These are phyloP conservation scores for Luperina testacea DNA, from an alignment of 2,888 invertebrate genomes.

Conservation along the genomic window DNA sequence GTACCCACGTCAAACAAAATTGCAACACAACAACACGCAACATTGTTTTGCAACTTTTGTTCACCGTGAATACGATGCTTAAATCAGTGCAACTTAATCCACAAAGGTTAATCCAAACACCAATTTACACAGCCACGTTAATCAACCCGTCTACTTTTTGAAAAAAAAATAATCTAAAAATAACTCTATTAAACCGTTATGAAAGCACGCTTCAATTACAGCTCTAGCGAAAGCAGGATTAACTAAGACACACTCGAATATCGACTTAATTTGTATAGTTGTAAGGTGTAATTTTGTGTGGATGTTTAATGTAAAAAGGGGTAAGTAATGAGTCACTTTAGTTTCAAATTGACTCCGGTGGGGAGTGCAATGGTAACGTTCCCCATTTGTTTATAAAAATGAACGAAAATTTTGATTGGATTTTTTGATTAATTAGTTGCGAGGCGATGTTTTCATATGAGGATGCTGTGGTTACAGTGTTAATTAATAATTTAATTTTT, in stretches of 20 bases:
- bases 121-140: conserved; percentile 63
- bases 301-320: conserved; percentile 62
- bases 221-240: conserved; percentile 46
- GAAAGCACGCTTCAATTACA: conserved; percentile 65
- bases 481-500: conserved; percentile 39
- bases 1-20: background rate
- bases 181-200: conserved; percentile 71
- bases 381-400: conserved; percentile 77
- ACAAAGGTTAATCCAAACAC: conserved; percentile 43
- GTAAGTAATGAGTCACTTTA: conserved; percentile 76
- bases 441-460: conserved; percentile 61
- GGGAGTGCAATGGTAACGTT: conserved; percentile 65
- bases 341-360: conserved; percentile 71
- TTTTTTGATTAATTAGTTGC: conserved; percentile 77
- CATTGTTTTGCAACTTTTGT: background rate
- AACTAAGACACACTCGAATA: conserved; percentile 19
- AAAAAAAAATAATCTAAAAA: conserved; percentile 69
- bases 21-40: background rate
- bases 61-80: background rate
- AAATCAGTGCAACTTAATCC: conserved; percentile 23
- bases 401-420: conserved; percentile 78
- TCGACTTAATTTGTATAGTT: conserved; percentile 1
- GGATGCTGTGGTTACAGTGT: conserved; percentile 27
- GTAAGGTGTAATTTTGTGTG: conserved; percentile 49
- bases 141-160: conserved; percentile 62